A percentile compares a stretch with the other conserved stretches of the same genome.
phyloP scores from a whole-genome alignment of 2,888 invertebrate species.

The Xestoiulus laeticollis region DNA sequence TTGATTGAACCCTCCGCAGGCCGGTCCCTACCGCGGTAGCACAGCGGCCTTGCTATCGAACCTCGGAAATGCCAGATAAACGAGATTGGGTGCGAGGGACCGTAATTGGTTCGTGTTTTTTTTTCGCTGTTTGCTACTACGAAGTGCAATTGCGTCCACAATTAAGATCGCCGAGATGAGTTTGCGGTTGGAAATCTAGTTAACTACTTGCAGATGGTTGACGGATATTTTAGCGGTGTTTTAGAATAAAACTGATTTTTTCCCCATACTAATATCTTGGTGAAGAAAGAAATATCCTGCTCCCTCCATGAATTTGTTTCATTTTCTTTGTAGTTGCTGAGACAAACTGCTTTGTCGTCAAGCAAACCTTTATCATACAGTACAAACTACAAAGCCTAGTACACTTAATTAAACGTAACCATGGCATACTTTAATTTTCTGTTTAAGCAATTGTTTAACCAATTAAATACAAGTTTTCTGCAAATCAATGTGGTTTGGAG shows the following conservation, averaged over 20 bases:
- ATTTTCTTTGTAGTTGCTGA: not conserved
- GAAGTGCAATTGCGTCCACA: not conserved
- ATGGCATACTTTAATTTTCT: too few species aligned
- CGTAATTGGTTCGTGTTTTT: not conserved
- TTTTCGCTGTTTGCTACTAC: not conserved
- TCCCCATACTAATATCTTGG: too few species aligned
- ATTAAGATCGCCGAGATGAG: slow-evolving; percentile 4
- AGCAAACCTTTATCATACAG: not conserved
- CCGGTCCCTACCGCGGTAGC: not conserved
- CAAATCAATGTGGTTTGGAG: too few species aligned
- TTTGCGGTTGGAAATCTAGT: not conserved
- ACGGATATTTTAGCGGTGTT: not conserved
- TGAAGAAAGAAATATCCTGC: too few species aligned
- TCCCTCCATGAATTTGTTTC: too few species aligned
- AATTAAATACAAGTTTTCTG: too few species aligned
- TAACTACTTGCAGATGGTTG: not conserved
- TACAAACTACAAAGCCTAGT: too few species aligned
- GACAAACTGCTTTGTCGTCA: not conserved
- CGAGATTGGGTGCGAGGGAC: not conserved
- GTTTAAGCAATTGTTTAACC: too few species aligned
- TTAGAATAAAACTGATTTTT: too few species aligned
- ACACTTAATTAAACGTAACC: too few species aligned
- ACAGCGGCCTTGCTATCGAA: not conserved
- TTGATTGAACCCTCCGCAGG: not conserved
- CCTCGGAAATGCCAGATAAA: not conserved